phyloP scores from a whole-genome alignment of 1,140 invertebrate genomes.

The Atta colombica region DNA sequence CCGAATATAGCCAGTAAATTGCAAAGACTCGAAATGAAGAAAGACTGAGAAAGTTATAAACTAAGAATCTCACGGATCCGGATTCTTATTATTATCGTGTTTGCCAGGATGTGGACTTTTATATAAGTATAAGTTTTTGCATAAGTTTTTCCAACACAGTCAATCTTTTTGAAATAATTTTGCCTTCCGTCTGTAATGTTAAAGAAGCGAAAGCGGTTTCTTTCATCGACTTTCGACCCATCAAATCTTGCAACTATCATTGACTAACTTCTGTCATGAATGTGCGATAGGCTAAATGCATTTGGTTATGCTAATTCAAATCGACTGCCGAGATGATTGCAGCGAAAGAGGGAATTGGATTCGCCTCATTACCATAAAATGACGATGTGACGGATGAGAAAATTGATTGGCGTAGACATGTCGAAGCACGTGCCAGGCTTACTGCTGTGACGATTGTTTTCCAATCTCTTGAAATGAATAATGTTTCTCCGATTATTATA shows the following conservation, averaged over 20 bases:
- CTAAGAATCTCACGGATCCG: conserved; percentile 45
- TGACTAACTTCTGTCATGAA: conserved; percentile 31
- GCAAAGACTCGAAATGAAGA: not conserved
- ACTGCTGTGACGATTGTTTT: conserved; percentile 1
- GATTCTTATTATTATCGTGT: conserved; percentile 30
- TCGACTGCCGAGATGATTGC: conserved; percentile 45
- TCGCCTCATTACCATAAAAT: conserved; percentile 55
- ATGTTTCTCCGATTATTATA: conserved; percentile 31
- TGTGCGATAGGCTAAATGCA: conserved; percentile 23
- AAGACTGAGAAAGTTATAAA: conserved; percentile 45
- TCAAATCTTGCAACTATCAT: conserved; percentile 42
- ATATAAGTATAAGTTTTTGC: not conserved
- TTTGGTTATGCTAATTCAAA: conserved; percentile 62
- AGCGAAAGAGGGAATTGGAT: conserved; percentile 59
- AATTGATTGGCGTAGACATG: conserved; percentile 48
- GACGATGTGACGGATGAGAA: conserved; percentile 43
- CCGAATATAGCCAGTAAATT: not conserved
- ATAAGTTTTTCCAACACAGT: conserved; percentile 26
- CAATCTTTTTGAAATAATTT: conserved; percentile 32
- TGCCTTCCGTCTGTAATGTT: not conserved
- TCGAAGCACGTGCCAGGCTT: conserved; percentile 25
- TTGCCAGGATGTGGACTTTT: conserved; percentile 25
- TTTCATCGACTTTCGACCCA: conserved; percentile 27
- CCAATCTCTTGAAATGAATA: not conserved
- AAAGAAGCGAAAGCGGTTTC: conserved; percentile 54